Conservation (phyloP, 2,888 invertebrate genomes). For the Lomographa bimaculata region DNA sequence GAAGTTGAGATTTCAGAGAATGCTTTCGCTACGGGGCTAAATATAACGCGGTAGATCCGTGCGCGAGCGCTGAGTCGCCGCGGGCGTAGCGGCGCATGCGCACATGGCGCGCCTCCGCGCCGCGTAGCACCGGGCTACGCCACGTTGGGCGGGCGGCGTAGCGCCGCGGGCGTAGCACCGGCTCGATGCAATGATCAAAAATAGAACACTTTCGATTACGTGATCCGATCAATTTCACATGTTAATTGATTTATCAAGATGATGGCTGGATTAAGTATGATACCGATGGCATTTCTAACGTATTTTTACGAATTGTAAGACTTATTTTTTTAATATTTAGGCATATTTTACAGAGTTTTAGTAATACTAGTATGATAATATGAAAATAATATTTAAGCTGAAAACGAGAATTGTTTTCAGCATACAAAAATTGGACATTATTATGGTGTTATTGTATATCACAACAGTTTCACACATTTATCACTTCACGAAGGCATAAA, state of each 20-base stretch:
- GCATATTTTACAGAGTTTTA: too few relatives aligned
- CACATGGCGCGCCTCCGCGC: constrained; percentile 30
- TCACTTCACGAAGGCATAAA: constrained; percentile 1
- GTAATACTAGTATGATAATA: too few relatives aligned
- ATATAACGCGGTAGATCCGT: constrained; percentile 55
- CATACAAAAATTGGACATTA: too few relatives aligned
- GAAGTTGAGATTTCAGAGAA: constrained; percentile 77
- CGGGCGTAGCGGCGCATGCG: constrained; percentile 33
- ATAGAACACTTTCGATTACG: constrained; percentile 52
- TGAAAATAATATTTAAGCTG: too few relatives aligned
- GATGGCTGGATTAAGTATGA: constrained; percentile 22
- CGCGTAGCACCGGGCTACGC: constrained; percentile 3
- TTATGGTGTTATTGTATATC: too few relatives aligned
- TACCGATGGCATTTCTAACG: constrained; percentile 2
- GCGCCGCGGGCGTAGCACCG: constrained; percentile 17
- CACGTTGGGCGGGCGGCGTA: too few relatives aligned
- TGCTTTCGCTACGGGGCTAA: constrained; percentile 76
- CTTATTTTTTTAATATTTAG: too few relatives aligned
- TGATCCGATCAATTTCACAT: constrained; percentile 23
- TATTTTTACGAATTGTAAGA: too few relatives aligned
- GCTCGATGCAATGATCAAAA: constrained; percentile 50
- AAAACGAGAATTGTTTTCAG: too few relatives aligned
- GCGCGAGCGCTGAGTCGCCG: constrained; percentile 36
- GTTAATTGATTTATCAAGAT: constrained; percentile 28
- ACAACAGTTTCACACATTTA: too few relatives aligned